Evolutionary conservation across 2,888 invertebrate genomes (phyloP).

Genomic region (Pandemis corylana): DNA sequence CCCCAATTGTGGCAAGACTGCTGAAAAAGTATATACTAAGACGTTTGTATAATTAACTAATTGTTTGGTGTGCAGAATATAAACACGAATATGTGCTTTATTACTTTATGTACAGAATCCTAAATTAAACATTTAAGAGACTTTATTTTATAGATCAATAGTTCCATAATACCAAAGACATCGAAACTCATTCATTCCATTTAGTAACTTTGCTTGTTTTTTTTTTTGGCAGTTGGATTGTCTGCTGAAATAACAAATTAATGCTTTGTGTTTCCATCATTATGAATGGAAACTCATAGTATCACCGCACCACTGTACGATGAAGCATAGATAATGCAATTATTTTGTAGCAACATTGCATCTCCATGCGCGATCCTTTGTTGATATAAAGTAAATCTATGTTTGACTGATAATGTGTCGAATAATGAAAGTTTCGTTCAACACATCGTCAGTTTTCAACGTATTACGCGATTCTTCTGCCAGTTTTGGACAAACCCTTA

Average conservation of each 20-base stretch:
- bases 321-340: constrained; percentile 26
- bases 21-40: constrained; percentile 48
- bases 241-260: constrained; percentile 41
- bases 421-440: constrained; percentile 2
- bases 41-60: constrained; percentile 54
- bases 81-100: constrained; percentile 34
- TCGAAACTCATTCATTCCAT: constrained; percentile 34
- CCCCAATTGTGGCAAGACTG: constrained; percentile 53
- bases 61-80: constrained; percentile 52
- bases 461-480: constrained; percentile 25
- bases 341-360: constrained; percentile 43
- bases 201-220: constrained; percentile 39
- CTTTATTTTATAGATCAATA: constrained; percentile 20
- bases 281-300: constrained; percentile 38
- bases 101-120: constrained; percentile 16
- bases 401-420: constrained; percentile 32
- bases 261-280: constrained; percentile 28
- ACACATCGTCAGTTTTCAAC: constrained; percentile 24
- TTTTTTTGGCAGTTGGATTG: constrained; percentile 42
- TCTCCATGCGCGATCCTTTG: constrained; percentile 34
- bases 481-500: constrained; percentile 8
- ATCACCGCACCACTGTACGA: constrained; percentile 40
- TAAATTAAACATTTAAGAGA: constrained; percentile 20
- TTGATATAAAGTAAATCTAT: constrained; percentile 40
- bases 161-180: constrained; percentile 37